A percentile compares a stretch with the other conserved stretches of the same genome.
Conservation (phyloP, 2,113 vertebrate species). For the Scomber colias region DNA sequence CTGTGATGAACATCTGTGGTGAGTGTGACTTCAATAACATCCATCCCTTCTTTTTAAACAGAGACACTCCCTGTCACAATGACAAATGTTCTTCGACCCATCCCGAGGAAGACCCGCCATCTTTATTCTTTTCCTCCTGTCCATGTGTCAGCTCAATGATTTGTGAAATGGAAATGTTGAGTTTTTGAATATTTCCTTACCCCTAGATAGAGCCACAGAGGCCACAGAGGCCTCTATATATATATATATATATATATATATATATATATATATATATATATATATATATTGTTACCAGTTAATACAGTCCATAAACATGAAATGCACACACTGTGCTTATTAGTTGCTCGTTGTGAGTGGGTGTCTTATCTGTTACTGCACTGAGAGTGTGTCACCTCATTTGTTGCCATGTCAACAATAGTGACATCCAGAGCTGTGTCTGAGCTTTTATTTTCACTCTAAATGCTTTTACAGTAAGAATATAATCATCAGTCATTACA, state of each 20-base stretch:
- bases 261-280: background rate
- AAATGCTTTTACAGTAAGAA: background rate
- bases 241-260: background rate
- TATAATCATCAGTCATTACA: background rate
- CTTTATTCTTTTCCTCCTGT: too few species aligned
- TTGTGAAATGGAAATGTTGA: too few species aligned
- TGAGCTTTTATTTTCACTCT: background rate
- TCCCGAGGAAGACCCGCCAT: background rate
- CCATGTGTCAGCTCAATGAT: background rate
- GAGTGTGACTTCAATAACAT: slow-evolving; percentile 49
- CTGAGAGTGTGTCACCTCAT: too few species aligned
- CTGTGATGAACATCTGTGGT: slow-evolving; percentile 86
- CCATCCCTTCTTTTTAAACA: too few species aligned
- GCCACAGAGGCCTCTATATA: background rate
- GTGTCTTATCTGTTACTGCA: background rate
- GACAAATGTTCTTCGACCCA: background rate
- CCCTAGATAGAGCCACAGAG: background rate
- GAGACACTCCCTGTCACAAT: background rate
- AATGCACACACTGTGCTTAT: background rate
- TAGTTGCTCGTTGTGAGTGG: background rate
- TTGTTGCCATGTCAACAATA: too few species aligned
- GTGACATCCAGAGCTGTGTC: too few species aligned
- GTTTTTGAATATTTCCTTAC: too few species aligned
- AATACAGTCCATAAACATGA: background rate
- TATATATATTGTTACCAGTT: background rate